Conservation (phyloP, 2,888 invertebrate genomes). For the Cephus rjabovi region DNA sequence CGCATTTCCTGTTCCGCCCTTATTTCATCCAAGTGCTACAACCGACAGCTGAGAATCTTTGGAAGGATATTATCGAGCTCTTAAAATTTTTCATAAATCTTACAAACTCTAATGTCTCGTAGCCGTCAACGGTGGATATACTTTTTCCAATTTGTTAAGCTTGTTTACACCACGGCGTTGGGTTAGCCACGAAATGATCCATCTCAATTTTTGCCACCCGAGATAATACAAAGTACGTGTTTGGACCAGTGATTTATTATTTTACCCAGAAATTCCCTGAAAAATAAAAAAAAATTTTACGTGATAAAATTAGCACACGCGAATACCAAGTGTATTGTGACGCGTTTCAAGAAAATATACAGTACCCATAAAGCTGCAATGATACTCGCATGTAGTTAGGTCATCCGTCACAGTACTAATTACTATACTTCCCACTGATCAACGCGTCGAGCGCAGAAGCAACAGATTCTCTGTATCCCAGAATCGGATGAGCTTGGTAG, state of each 20-base stretch:
- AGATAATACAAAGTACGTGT: neutral
- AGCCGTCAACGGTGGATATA: neutral
- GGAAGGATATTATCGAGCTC: neutral
- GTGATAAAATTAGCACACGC: neutral
- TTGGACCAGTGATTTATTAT: neutral
- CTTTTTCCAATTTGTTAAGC: neutral
- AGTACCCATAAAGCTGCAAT: neutral
- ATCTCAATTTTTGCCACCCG: neutral
- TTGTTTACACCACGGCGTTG: neutral
- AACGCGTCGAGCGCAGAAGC: neutral
- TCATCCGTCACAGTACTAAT: neutral
- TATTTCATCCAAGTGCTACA: neutral
- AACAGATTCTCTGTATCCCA: neutral
- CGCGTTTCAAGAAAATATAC: neutral
- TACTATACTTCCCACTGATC: neutral
- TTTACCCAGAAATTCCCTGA: neutral
- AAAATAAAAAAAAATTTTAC: neutral
- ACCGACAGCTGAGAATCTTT: neutral
- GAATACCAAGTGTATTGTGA: neutral
- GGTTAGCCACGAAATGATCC: neutral
- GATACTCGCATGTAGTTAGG: neutral
- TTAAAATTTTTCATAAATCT: neutral
- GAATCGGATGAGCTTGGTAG: neutral
- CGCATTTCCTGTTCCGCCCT: conserved; percentile 35
- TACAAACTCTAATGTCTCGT: neutral